These are phyloP conservation scores for Acleris emargana DNA, from an alignment of 2,888 invertebrate genomes.

Conservation along the genomic window DNA sequence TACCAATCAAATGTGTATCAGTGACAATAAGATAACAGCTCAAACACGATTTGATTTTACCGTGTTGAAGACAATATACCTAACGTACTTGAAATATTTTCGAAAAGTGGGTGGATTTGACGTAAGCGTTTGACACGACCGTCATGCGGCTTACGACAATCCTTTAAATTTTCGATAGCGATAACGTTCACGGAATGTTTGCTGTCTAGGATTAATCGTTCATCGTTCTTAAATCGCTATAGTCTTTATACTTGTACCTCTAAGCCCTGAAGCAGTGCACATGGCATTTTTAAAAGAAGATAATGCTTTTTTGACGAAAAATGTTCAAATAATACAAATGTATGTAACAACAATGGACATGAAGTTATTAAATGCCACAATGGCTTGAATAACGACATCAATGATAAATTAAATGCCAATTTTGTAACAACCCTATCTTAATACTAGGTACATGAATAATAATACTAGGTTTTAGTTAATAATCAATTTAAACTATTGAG, in stretches of 20 bases:
- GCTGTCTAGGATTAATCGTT: background rate
- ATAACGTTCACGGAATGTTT: background rate
- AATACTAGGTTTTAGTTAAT: no score
- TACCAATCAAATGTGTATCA: no score
- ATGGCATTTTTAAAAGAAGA: slow-evolving; percentile 55
- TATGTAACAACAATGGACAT: slow-evolving; percentile 21
- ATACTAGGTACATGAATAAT: no score
- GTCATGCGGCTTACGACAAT: no score
- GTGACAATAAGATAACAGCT: no score
- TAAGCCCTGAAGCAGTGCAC: slow-evolving; percentile 66
- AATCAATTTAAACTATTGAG: no score
- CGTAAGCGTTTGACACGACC: no score
- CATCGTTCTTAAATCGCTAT: slow-evolving; percentile 22
- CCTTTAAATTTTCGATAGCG: no score
- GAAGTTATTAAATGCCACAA: slow-evolving; percentile 24
- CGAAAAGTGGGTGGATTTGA: no score
- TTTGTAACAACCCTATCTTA: background rate
- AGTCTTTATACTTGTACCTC: slow-evolving; percentile 41
- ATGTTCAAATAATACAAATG: slow-evolving; percentile 42
- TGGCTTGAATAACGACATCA: slow-evolving; percentile 10
- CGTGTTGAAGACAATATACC: no score
- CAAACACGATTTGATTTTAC: no score
- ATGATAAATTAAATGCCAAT: slow-evolving; percentile 5
- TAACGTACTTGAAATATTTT: no score
- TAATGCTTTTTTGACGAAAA: slow-evolving; percentile 42